These are phyloP conservation scores for Hemithea aestivaria DNA, from an alignment of 2,888 invertebrate genomes.

Conservation along the genomic window DNA sequence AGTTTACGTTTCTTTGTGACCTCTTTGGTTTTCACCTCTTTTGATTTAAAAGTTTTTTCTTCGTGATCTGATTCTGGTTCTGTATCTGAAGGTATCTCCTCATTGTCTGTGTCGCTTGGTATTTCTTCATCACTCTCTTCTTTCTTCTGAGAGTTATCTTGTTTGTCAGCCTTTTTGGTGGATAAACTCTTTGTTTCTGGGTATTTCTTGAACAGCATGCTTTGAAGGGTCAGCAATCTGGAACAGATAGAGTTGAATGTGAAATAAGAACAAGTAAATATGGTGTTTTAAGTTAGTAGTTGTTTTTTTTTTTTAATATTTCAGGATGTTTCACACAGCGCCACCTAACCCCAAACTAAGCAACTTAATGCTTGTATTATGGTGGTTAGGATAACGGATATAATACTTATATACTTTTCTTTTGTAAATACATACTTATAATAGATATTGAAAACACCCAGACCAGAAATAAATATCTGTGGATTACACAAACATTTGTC, in stretches of 20 bases:
- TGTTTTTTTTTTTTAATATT: too few relatives aligned
- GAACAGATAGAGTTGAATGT: constrained; percentile 39
- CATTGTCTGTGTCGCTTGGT: constrained; percentile 78
- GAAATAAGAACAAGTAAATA: background rate
- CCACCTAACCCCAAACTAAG: too few relatives aligned
- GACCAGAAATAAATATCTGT: too few relatives aligned
- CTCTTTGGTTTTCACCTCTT: constrained; percentile 25
- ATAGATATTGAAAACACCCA: too few relatives aligned
- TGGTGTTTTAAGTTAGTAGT: too few relatives aligned
- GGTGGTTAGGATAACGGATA: too few relatives aligned
- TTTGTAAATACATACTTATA: too few relatives aligned
- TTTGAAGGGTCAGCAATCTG: constrained; percentile 64
- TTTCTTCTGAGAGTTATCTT: constrained; percentile 28
- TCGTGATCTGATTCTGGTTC: constrained; percentile 60
- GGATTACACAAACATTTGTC: too few relatives aligned
- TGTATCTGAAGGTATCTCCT: constrained; percentile 83
- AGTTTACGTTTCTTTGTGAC: constrained; percentile 71
- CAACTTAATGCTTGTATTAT: too few relatives aligned
- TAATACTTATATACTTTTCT: too few relatives aligned
- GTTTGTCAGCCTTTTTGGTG: constrained; percentile 39
- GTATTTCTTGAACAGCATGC: constrained; percentile 78
- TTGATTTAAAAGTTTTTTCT: constrained; percentile 30
- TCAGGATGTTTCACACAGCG: too few relatives aligned
- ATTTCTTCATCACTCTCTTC: constrained; percentile 66
- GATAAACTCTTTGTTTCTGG: constrained; percentile 83